phyloP scores from a whole-genome alignment of 92 coral and sea anemone genomes.

The Anthopleura xanthogrammica region DNA sequence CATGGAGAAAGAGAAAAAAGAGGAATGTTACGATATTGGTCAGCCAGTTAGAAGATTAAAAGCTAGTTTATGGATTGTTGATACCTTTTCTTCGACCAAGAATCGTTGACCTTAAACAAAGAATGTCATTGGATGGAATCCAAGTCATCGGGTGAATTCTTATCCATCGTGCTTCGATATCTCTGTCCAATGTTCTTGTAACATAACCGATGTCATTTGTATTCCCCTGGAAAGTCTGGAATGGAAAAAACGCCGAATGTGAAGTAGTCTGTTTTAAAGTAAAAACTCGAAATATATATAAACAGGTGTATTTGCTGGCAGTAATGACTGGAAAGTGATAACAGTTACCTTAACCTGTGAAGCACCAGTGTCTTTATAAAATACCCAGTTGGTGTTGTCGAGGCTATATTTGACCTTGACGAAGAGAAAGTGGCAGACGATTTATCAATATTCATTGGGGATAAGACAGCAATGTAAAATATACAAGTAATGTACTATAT shows the following conservation, averaged over 20 bases:
- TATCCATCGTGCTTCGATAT: conserved; percentile 22
- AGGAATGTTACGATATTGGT: background rate
- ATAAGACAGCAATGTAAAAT: background rate
- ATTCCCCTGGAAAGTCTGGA: conserved; percentile 16
- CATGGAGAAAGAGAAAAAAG: background rate
- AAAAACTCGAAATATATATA: too few species aligned
- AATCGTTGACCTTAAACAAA: conserved; percentile 19
- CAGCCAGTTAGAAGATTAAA: background rate
- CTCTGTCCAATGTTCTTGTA: conserved; percentile 28
- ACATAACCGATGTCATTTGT: conserved; percentile 24
- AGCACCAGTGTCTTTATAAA: conserved; percentile 21
- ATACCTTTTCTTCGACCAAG: conserved; percentile 30
- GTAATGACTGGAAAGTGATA: too few species aligned
- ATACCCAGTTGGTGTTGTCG: background rate
- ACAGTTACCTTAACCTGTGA: conserved; percentile 28
- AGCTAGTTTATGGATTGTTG: background rate
- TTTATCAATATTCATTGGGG: background rate
- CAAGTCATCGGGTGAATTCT: conserved; percentile 18
- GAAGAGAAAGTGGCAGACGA: background rate
- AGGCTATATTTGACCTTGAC: conserved; percentile 17
- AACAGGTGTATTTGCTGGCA: too few species aligned
- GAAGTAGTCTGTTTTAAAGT: background rate
- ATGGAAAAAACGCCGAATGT: background rate
- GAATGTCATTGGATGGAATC: background rate
- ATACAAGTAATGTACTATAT: too few species aligned